These are phyloP conservation scores for Onychomys leucogaster DNA, from an alignment of 2,797 vertebrate genomes.

Conservation along the genomic window DNA sequence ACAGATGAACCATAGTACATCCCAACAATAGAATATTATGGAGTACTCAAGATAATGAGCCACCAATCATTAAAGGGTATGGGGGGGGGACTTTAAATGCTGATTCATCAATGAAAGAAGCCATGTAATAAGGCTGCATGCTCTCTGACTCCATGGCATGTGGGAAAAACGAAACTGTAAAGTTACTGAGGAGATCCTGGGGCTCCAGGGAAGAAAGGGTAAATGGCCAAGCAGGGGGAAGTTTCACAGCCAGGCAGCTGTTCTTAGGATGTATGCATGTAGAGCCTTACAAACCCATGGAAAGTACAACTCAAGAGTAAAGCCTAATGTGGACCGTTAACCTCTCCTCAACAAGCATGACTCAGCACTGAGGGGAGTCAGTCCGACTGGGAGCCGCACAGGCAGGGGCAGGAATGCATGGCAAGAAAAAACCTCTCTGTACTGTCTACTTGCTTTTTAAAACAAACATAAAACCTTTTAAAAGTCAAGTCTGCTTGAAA, in stretches of 20 bases:
- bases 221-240: neutral
- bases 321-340: rapidly evolving
- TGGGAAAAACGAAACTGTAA: neutral
- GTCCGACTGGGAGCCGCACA: neutral
- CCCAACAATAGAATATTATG: neutral
- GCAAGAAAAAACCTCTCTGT: too few species aligned
- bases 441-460: neutral
- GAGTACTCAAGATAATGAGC: neutral
- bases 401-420: neutral
- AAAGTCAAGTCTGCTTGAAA: neutral
- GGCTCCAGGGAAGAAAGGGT: too few species aligned
- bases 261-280: too few species aligned
- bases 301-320: neutral
- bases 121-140: neutral
- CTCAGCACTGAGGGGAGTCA: too few species aligned
- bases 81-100: neutral
- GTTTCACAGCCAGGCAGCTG: neutral
- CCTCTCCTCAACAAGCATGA: too few species aligned
- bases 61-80: neutral
- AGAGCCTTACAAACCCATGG: neutral
- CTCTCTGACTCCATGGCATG: neutral
- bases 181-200: neutral
- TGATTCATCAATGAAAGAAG: neutral
- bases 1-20: neutral
- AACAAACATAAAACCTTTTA: neutral